Evolutionary conservation across 1,140 invertebrate species (phyloP).

Genomic region (Pteromalus puparum): DNA sequence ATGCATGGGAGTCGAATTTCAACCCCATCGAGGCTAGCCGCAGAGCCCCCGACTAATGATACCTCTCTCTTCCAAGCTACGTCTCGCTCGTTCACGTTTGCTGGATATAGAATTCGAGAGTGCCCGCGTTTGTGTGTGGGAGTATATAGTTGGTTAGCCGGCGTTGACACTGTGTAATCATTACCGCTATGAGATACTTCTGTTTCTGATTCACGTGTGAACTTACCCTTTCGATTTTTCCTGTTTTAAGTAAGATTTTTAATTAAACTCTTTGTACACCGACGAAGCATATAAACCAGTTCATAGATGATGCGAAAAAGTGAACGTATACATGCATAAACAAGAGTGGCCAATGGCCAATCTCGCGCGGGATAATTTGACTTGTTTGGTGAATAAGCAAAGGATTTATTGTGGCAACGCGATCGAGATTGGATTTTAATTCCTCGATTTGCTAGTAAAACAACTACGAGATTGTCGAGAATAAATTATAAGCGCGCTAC

Average conservation of each 20-base stretch:
- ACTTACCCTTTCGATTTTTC: background rate
- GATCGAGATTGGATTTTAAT: too few species aligned
- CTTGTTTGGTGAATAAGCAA: background rate
- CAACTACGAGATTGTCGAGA: too few species aligned
- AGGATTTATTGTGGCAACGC: too few species aligned
- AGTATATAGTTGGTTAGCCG: slow-evolving; percentile 30
- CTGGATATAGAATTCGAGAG: background rate
- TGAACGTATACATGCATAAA: background rate
- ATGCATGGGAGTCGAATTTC: slow-evolving; percentile 70
- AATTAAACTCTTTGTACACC: background rate
- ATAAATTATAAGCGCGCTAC: too few species aligned
- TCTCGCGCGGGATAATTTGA: background rate
- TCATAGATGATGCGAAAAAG: background rate
- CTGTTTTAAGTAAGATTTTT: background rate
- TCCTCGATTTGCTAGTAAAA: too few species aligned
- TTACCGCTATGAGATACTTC: slow-evolving; percentile 57
- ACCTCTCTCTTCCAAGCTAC: slow-evolving; percentile 44
- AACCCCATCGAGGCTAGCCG: slow-evolving; percentile 65
- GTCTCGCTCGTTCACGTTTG: background rate
- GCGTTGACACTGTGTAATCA: slow-evolving; percentile 70
- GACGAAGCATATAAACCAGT: too few species aligned
- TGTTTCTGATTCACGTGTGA: slow-evolving; percentile 54
- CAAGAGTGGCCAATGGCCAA: background rate
- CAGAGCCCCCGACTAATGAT: slow-evolving; percentile 67
- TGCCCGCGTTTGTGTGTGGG: background rate